A percentile compares a stretch with the other conserved stretches of the same genome.
phyloP scores from a whole-genome alignment of 2,888 invertebrate genomes.

The Antheraea yamamai region DNA sequence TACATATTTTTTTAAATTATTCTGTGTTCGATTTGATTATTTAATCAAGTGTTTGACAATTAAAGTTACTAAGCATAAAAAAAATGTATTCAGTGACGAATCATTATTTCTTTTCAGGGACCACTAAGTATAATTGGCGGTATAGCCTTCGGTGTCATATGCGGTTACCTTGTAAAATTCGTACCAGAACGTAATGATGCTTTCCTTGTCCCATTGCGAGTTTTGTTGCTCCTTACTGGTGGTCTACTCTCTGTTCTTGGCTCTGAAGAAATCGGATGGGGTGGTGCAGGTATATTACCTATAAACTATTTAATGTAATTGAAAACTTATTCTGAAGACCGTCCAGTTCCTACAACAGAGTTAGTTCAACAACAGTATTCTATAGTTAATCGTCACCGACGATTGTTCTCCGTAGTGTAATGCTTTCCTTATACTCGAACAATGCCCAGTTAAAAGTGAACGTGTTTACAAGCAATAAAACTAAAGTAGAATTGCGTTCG shows the following conservation, averaged over 20 bases:
- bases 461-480: conserved; percentile 28
- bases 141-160: conserved; percentile 89
- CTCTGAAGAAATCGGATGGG: conserved; percentile 89
- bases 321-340: neutral
- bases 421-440: conserved; percentile 50
- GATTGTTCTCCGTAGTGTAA: conserved; percentile 49
- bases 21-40: neutral
- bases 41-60: neutral
- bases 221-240: conserved; percentile 89
- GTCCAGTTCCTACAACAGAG: conserved; percentile 33
- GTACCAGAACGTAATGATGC: conserved; percentile 92
- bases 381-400: conserved; percentile 40
- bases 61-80: conserved; percentile 21
- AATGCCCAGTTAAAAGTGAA: conserved; percentile 52
- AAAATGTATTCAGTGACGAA: neutral
- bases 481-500: neutral
- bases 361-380: conserved; percentile 39
- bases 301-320: neutral
- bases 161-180: conserved; percentile 91
- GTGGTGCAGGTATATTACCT: conserved; percentile 77
- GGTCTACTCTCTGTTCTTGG: conserved; percentile 94
- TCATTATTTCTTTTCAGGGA: conserved; percentile 75
- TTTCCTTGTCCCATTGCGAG: conserved; percentile 89
- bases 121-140: conserved; percentile 91
- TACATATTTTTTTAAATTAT: neutral